Evolutionary conservation across 1,140 invertebrate species (phyloP), one percentile per base, ranked within the genome.

Genomic region (Pemphigus obesinymphae): DNA sequence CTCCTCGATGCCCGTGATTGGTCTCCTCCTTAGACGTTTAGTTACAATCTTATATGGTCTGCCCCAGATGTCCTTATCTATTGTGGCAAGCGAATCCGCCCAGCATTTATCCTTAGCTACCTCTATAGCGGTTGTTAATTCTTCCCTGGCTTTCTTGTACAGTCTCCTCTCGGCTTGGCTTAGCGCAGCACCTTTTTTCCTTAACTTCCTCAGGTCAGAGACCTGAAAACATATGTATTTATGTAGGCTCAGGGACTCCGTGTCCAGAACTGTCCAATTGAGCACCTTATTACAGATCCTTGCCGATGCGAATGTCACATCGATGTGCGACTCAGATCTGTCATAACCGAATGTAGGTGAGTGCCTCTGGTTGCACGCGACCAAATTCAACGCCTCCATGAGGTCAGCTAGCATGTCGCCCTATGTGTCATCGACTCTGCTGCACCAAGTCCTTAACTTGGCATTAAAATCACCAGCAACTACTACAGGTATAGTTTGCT

Each of bases 261-360:
- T 2, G 17, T 53, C 50, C n/a, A 23, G 17, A 13, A 48, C 45
- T 15, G 2, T 48, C 45, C 45, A 48, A 15, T 48, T 4, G 1
- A 0, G 2, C 1, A 48, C 17, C 17, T 1, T 17, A 4, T 4
- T 15, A 4, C 1, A 2, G 4, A 53, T n/a, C 4, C 5, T 0
- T 6, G n/a, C 0, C 0, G 50, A n/a, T 20, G n/a, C 50, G n/a
- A 53, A 0, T 0, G 50, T 53, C 0, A 53, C 7, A n/a, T 53
- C 50, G 6, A 53, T 53, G 7, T 23, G 50, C 6, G 50, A 53
- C 2, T 6, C 1, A 0, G 50, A 53, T 20, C 8, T 17, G n/a
- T 20, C 50, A 2, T 5, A 7, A 2, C 20, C 50, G n/a, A 53
- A 53, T 0, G 50, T 53, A 6, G 50, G n/a, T 17, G 37, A 20